A percentile compares a stretch with the other conserved stretches of the same genome.
Evolutionary conservation across 2,113 vertebrate species (phyloP).

Genomic region (Oxyruncus cristatus): DNA sequence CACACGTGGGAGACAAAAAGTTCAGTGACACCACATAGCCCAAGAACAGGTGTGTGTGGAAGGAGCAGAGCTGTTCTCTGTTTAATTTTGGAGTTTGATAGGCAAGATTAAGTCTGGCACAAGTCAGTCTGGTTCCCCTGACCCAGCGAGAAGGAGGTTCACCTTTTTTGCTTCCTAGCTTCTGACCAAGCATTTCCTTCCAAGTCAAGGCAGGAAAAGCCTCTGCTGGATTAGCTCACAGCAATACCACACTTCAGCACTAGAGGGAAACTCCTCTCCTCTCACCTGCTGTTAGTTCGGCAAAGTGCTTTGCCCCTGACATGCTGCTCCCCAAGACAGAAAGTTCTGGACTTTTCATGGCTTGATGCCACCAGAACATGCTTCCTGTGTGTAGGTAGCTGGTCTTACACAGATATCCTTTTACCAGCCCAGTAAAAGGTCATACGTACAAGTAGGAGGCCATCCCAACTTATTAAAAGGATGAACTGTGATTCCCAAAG

Average conservation of each 20-base stretch:
- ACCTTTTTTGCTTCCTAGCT: neutral
- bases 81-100: neutral
- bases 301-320: neutral
- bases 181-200: neutral
- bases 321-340: neutral
- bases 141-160: neutral
- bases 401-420: neutral
- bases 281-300: neutral
- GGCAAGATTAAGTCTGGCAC: neutral
- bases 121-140: neutral
- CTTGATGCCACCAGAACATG: neutral
- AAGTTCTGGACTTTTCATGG: neutral
- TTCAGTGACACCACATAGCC: neutral
- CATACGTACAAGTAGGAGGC: neutral
- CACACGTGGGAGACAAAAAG: neutral
- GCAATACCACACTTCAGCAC: neutral
- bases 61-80: neutral
- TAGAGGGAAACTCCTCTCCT: constrained; percentile 4
- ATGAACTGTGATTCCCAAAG: neutral
- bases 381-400: neutral
- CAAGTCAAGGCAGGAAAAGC: neutral
- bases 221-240: neutral
- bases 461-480: neutral
- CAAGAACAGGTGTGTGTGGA: neutral
- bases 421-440: neutral